Evolutionary conservation across 2,888 invertebrate genomes (phyloP), one percentile per base, ranked within the genome.

Genomic region (Sinodicranocentrus sp.): DNA sequence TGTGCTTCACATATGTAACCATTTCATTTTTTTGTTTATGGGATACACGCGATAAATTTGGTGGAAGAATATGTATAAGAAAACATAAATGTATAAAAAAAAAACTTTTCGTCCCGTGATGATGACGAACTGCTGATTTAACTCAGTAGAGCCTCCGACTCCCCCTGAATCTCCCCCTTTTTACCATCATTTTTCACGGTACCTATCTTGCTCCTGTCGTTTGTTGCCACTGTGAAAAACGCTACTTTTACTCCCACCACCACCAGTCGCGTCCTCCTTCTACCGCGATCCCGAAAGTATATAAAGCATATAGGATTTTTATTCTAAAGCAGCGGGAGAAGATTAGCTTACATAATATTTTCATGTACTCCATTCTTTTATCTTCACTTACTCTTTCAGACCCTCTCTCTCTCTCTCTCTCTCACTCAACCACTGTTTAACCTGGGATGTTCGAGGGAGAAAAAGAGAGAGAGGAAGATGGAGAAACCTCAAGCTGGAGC

Each of bases 281-380:
- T n/a, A n/a, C n/a, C n/a, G n/a, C n/a, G n/a, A n/a, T n/a, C n/a
- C n/a, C n/a, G n/a, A n/a, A n/a, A n/a, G n/a, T n/a, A n/a, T n/a
- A n/a, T n/a, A n/a, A n/a, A n/a, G n/a, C n/a, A 17, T 39, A 52
- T 5, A 72, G 63, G 72, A 25, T 70, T 57, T 79, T 72, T 39
- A 10, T 52, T 57, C 6, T 43, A 77, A 72, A 72, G 21, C 83
- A 83, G 76, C 77, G 65, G 83, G 77, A 67, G 83, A 72, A 77
- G 83, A 84, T 84, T 84, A 84, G 73, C 78, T 77, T 84, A 84
- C 83, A 84, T 78, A 77, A 73, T 84, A 72, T 72, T 84, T 68
- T 78, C 39, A 39, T 57, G 76, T 67, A 67, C 77, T 84, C 71
- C 71, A 71, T 65, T 70, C 70, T 65, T 75, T 75, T 75, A 63